Conservation (phyloP, 2,113 vertebrate genomes). For the Illadopsis cleaveri region DNA sequence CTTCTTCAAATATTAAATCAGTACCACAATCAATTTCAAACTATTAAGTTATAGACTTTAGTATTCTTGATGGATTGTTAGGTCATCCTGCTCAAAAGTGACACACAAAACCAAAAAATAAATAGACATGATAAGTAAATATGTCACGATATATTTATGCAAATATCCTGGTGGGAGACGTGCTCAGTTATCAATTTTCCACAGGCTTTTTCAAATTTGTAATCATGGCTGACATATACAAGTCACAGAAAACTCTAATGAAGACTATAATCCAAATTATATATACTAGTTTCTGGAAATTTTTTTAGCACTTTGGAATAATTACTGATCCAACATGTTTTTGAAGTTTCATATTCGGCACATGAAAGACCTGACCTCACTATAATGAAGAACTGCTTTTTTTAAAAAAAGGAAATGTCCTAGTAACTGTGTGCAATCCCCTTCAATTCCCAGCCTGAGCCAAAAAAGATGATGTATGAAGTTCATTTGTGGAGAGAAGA, state of each 20-base stretch:
- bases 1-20: slow-evolving; percentile 44
- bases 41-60: neutral
- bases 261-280: neutral
- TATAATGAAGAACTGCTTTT: neutral
- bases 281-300: neutral
- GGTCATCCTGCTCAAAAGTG: neutral
- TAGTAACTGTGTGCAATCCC: neutral
- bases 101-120: neutral
- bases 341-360: rapidly evolving
- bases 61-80: neutral
- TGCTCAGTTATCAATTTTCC: neutral
- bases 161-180: neutral
- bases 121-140: neutral
- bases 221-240: neutral
- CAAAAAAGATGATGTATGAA: neutral
- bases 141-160: neutral
- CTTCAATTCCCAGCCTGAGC: neutral
- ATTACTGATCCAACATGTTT: neutral
- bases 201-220: neutral
- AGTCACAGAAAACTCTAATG: neutral
- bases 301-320: neutral
- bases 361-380: neutral
- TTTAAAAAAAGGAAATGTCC: neutral
- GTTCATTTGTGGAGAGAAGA: neutral
- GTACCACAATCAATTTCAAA: neutral